phyloP scores from a whole-genome alignment of 2,888 invertebrate species.

The Tenthredo scrophulariae region DNA sequence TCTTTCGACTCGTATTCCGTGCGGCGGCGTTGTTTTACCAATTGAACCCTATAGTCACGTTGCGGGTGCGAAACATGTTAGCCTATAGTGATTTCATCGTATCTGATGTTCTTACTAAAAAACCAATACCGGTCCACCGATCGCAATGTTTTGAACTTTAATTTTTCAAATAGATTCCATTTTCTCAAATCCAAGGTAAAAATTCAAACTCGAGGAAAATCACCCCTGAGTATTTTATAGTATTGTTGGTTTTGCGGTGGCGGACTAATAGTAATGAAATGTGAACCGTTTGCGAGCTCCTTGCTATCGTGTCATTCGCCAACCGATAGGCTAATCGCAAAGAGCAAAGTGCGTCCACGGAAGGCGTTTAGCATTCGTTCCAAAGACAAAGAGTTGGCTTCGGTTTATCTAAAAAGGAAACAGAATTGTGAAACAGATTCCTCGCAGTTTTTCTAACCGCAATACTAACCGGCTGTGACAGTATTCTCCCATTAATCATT shows the following conservation, averaged over 20 bases:
- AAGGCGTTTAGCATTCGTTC: not conserved
- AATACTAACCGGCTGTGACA: not conserved
- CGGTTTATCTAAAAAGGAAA: conserved; percentile 49
- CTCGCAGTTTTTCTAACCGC: conserved; percentile 16
- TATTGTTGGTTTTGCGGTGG: not conserved
- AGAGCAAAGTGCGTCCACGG: conserved; percentile 22
- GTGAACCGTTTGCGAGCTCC: not conserved
- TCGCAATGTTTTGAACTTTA: not conserved
- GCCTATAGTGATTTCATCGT: not conserved
- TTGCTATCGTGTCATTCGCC: conserved; percentile 24
- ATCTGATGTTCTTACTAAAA: not conserved
- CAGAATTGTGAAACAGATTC: conserved; percentile 37
- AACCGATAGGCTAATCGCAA: conserved; percentile 29
- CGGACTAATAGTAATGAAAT: not conserved
- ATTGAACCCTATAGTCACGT: conserved; percentile 25
- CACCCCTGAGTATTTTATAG: not conserved
- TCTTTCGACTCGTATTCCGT: conserved; percentile 28
- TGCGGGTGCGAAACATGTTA: not conserved
- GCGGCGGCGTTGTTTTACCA: conserved; percentile 32
- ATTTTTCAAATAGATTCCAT: not conserved
- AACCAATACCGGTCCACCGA: not conserved
- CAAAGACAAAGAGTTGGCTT: conserved; percentile 22
- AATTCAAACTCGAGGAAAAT: not conserved
- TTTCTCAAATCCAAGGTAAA: not conserved
- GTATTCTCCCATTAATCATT: not conserved